These are phyloP conservation scores for Scaeva pyrastri DNA, from an alignment of 2,888 invertebrate species.

Conservation along the genomic window DNA sequence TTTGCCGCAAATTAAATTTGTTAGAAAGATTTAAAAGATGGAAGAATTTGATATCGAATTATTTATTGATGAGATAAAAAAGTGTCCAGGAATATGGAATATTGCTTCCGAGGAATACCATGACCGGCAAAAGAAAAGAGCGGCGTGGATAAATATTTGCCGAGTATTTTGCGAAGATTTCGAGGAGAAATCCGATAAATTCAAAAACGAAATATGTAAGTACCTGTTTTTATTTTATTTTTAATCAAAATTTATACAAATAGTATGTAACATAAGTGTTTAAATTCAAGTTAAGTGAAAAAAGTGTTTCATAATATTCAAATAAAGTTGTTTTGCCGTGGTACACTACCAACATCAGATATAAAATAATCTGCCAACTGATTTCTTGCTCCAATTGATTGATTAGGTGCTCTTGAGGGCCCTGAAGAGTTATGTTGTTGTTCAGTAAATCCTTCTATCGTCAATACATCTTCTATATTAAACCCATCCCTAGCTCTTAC, in stretches of 20 bases:
- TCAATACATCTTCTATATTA: neutral
- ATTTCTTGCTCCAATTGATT: too few relatives aligned
- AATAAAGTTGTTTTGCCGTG: conserved; percentile 10
- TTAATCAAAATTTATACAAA: neutral
- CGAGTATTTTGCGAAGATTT: neutral
- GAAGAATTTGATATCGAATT: neutral
- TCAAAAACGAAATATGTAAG: neutral
- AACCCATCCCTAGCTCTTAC: neutral
- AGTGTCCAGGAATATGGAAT: neutral
- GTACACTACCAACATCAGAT: conserved; percentile 12
- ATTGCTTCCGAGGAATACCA: neutral
- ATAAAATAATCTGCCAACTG: neutral
- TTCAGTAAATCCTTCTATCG: too few relatives aligned
- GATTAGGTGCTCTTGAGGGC: too few relatives aligned
- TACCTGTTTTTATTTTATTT: neutral
- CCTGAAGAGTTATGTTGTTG: too few relatives aligned
- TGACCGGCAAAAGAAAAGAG: neutral
- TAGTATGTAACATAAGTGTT: neutral
- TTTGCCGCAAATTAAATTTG: neutral
- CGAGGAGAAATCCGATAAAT: neutral
- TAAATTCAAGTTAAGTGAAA: neutral
- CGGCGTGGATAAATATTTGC: neutral
- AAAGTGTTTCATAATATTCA: neutral
- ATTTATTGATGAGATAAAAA: neutral
- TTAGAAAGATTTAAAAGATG: neutral